Conservation (phyloP, 2,888 invertebrate genomes). For the Stenolophus ochropezus region DNA sequence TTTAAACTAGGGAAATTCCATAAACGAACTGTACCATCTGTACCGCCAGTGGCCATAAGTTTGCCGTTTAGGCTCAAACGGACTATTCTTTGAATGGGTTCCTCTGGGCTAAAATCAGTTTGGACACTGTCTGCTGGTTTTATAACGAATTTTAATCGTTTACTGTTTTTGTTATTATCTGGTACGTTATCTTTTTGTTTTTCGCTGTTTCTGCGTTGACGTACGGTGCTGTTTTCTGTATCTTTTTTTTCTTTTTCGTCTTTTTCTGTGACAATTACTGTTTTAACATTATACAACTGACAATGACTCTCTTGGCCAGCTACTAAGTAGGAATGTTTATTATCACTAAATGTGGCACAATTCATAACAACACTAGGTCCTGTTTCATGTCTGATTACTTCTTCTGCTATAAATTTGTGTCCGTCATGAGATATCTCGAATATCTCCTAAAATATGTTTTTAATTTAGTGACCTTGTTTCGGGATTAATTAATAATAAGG, state of each 20-base stretch:
- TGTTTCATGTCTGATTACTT: constrained; percentile 92
- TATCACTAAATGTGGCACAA: constrained; percentile 83
- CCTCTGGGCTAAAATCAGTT: constrained; percentile 86
- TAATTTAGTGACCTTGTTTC: constrained; percentile 28
- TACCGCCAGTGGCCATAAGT: constrained; percentile 92
- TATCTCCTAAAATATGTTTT: constrained; percentile 84
- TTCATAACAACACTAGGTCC: constrained; percentile 95
- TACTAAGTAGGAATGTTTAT: constrained; percentile 85
- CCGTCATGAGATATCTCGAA: constrained; percentile 93
- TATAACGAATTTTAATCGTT: constrained; percentile 84
- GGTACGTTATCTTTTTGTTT: constrained; percentile 74
- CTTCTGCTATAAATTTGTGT: constrained; percentile 87
- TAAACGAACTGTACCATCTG: constrained; percentile 89
- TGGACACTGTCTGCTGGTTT: constrained; percentile 87
- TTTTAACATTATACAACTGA: constrained; percentile 85
- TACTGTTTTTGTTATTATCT: constrained; percentile 74
- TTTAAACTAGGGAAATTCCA: constrained; percentile 92
- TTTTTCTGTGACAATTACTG: constrained; percentile 71
- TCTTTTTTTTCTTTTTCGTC: constrained; percentile 73
- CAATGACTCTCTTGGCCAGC: constrained; percentile 95
- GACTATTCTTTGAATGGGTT: constrained; percentile 91
- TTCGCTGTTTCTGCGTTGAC: constrained; percentile 76
- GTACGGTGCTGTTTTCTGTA: constrained; percentile 58
- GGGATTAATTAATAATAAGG: neutral
- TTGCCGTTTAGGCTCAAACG: constrained; percentile 83